Evolutionary conservation across 2,888 invertebrate genomes (phyloP), one percentile per base, ranked within the genome.

Genomic region (Ctena decussata): DNA sequence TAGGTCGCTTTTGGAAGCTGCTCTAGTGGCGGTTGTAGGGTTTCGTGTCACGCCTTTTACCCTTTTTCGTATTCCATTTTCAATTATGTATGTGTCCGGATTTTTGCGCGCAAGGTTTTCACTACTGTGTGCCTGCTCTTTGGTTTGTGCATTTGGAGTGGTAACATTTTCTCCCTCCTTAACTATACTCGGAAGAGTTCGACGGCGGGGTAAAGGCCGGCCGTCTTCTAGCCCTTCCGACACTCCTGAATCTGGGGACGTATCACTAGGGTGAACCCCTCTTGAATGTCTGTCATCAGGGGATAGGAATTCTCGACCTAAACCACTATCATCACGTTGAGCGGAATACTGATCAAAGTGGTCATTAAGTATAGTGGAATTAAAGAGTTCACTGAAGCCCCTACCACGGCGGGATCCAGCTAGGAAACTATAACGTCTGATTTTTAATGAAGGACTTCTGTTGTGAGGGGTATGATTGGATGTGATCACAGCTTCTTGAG

Each of bases 1-100:
- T 73, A 95, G 89, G 75, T 92, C 91, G 41, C 90, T 91, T 84
- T 87, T 85, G 60, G 98, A 97, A 93, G 95, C 95, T 97, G 83
- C 57, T 57, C 76, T 41, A 37, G 77, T 76, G 57, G 75, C 74
- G 35, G 60, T 53, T 69, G 80, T 81, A 24, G 92, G 85, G 46
- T 91, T 91, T 41, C 92, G 90, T 37, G 92, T 93, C 27, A 94
- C 94, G 15, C 93, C 94, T 81, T 93, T 91, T 35, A 95, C 92
- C 69, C 95, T 91, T 90, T 95, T 95, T 27, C 95, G 90, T 74
- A 95, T 95, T 72, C 95, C 95, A 77, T 95, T 95, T 90, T 95
- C 95, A 71, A 95, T 95, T 70, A 95, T 93, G 88, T 93, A 95
- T 44, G 94, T 94, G 27, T 95, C 95, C n/a, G 92, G 92, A 81